Conservation (phyloP, 2,113 vertebrate species). For the Centropristis striata region DNA sequence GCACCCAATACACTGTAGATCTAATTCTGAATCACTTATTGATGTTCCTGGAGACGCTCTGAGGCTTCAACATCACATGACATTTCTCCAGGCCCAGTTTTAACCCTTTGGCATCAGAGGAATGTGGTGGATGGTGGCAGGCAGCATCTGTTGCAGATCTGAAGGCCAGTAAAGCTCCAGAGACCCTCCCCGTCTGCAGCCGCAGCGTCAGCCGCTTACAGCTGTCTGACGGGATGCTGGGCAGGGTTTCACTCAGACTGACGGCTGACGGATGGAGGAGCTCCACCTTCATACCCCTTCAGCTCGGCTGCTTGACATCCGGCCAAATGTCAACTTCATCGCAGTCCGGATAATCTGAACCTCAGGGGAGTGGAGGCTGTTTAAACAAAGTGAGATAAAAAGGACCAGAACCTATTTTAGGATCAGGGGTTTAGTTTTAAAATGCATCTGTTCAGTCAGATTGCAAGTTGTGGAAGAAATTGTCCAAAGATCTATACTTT, state of each 20-base stretch:
- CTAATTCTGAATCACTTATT: constrained; percentile 39
- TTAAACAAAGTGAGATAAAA: constrained; percentile 14
- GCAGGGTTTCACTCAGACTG: constrained; percentile 45
- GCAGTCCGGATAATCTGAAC: constrained; percentile 30
- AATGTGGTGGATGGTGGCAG: constrained; percentile 49
- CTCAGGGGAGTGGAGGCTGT: constrained; percentile 14
- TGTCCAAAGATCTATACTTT: not conserved
- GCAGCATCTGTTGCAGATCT: constrained; percentile 70
- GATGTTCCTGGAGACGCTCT: constrained; percentile 21
- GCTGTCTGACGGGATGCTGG: constrained; percentile 48
- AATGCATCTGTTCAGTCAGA: constrained; percentile 17
- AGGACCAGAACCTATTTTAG: not conserved
- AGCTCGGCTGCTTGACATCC: constrained; percentile 12
- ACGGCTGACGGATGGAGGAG: constrained; percentile 52
- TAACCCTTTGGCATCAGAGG: constrained; percentile 61
- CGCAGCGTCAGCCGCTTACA: constrained; percentile 39
- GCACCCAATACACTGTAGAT: not conserved
- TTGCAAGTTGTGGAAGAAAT: not conserved
- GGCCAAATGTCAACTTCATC: constrained; percentile 44
- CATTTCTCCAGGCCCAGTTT: constrained; percentile 49
- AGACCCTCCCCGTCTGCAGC: constrained; percentile 52
- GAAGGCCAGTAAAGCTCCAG: constrained; percentile 57
- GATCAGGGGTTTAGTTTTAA: constrained; percentile 21
- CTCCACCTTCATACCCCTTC: constrained; percentile 6
- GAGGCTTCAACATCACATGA: constrained; percentile 38